Percentiles rank a stretch among this genome's conserved stretches.
phyloP scores from a whole-genome alignment of 2,888 invertebrate genomes.

The Boloria euphrosyne region DNA sequence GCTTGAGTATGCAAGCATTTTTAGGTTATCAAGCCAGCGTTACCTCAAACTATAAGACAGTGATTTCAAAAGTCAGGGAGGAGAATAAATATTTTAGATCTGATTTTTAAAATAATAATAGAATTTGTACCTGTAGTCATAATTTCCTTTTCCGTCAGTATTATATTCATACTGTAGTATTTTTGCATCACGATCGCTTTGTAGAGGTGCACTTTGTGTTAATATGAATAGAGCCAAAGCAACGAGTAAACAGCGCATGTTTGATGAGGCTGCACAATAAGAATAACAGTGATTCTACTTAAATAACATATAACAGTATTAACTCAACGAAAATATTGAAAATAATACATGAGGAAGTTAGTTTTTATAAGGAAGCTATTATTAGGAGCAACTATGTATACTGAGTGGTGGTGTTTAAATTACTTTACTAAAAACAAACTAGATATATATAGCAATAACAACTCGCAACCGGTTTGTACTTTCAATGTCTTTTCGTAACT shows the following conservation, averaged over 20 bases:
- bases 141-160: conserved; percentile 45
- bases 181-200: conserved; percentile 33
- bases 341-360: too few relatives aligned
- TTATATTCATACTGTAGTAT: conserved; percentile 37
- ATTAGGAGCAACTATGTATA: background rate
- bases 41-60: background rate
- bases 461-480: background rate
- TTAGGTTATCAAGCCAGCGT: too few relatives aligned
- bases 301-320: background rate
- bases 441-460: conserved; percentile 8
- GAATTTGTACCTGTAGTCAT: conserved; percentile 45
- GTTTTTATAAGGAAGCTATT: background rate
- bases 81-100: background rate
- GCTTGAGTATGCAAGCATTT: too few relatives aligned
- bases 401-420: background rate
- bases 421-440: too few relatives aligned
- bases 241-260: conserved; percentile 8
- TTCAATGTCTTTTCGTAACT: conserved; percentile 13
- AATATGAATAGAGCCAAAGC: conserved; percentile 6
- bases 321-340: too few relatives aligned
- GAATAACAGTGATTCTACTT: background rate
- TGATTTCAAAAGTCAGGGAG: background rate
- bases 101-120: background rate
- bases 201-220: conserved; percentile 12
- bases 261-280: background rate